phyloP scores from a whole-genome alignment of 2,113 vertebrate species.

The Tauraco erythrolophus region DNA sequence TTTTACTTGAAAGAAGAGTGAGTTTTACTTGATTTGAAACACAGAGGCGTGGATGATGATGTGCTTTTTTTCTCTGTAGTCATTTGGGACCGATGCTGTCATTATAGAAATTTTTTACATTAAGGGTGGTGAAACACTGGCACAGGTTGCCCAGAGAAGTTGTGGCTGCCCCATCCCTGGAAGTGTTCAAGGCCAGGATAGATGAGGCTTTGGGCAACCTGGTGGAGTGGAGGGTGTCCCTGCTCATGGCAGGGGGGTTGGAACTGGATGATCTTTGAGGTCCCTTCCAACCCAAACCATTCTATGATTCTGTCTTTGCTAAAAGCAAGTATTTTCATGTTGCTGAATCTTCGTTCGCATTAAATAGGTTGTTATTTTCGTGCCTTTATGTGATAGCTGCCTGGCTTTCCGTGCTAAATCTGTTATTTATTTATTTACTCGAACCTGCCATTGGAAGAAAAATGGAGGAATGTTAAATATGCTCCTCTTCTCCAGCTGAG shows the following conservation, averaged over 20 bases:
- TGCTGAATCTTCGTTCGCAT: neutral
- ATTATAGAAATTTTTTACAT: too few relatives aligned
- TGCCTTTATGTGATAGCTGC: neutral
- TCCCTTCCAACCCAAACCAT: too few relatives aligned
- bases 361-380: neutral
- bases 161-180: too few relatives aligned
- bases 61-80: neutral
- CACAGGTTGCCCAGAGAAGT: too few relatives aligned
- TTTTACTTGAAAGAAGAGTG: neutral
- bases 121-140: too few relatives aligned
- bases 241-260: too few relatives aligned
- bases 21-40: neutral
- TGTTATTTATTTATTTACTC: neutral
- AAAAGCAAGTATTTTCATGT: neutral
- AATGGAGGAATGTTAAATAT: neutral
- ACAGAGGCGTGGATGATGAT: rapidly evolving
- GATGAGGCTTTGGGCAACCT: too few relatives aligned
- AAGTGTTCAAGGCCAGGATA: too few relatives aligned
- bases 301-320: neutral
- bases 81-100: neutral
- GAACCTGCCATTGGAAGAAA: neutral
- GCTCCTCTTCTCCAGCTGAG: neutral
- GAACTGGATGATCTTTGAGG: too few relatives aligned
- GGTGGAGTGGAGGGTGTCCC: too few relatives aligned
- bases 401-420: neutral